Conservation (phyloP, 2,113 vertebrate species). For the Macrotus californicus region DNA sequence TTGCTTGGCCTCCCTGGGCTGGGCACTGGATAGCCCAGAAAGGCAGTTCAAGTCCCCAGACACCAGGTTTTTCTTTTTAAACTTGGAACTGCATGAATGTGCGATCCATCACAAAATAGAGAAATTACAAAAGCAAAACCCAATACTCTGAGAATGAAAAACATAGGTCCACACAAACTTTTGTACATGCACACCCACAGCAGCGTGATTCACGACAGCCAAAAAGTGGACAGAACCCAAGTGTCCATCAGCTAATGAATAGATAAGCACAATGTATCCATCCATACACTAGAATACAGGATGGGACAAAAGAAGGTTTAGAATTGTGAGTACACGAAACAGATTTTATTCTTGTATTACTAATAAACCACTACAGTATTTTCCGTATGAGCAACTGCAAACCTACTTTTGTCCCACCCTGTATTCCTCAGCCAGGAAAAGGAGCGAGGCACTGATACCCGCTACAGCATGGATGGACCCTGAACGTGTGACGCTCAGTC, state of each 20-base stretch:
- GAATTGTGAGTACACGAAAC: not conserved
- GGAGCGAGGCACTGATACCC: not conserved
- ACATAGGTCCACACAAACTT: not conserved
- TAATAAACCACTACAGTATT: not conserved
- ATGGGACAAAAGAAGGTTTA: not conserved
- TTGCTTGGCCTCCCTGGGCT: not conserved
- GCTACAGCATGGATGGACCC: rapidly evolving
- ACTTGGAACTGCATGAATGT: not conserved
- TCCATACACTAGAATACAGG: not conserved
- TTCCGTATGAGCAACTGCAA: not conserved
- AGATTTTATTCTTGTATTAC: not conserved
- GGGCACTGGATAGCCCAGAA: rapidly evolving
- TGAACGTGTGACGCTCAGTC: not conserved
- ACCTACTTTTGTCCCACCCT: not conserved
- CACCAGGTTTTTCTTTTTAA: not conserved
- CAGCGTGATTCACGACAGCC: not conserved
- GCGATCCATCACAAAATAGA: not conserved
- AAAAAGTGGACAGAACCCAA: not conserved
- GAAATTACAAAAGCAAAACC: not conserved
- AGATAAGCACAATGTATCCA: not conserved
- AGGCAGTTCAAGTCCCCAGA: rapidly evolving
- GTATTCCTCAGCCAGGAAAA: not conserved
- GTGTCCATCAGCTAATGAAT: not conserved
- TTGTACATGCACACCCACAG: too few species aligned
- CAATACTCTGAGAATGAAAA: not conserved